Conservation (phyloP, 2,888 invertebrate species). For the Stenichneumon culpator region DNA sequence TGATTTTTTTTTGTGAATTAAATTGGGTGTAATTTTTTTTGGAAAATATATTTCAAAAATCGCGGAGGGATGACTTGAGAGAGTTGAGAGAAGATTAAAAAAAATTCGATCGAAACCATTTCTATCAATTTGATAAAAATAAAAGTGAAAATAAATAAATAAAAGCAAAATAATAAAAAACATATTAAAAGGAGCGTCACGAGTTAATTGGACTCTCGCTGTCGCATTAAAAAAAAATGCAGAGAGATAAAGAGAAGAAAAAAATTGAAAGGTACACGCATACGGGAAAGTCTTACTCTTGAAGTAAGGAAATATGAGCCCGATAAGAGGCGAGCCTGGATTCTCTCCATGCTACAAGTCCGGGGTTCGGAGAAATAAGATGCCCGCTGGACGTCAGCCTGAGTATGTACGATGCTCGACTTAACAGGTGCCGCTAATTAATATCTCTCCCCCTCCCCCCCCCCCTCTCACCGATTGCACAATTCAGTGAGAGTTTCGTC, state of each 20-base stretch:
- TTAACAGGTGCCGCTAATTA: conserved; percentile 58
- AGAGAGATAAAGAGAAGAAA: neutral
- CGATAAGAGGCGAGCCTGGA: conserved; percentile 7
- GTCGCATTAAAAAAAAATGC: conserved; percentile 1
- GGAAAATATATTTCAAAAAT: neutral
- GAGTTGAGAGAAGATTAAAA: neutral
- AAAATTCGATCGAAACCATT: neutral
- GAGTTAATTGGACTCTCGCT: conserved; percentile 57
- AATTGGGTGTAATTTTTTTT: neutral
- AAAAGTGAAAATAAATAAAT: neutral
- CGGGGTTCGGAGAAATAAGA: conserved; percentile 16
- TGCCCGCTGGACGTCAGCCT: neutral
- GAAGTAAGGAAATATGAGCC: conserved; percentile 7
- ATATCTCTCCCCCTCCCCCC: conserved; percentile 43
- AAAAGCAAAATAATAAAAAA: conserved; percentile 11
- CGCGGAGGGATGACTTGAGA: too few species aligned
- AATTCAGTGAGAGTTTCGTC: conserved; percentile 67
- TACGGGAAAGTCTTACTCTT: conserved; percentile 10
- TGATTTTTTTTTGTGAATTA: too few species aligned
- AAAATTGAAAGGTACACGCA: neutral
- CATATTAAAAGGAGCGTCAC: conserved; percentile 39
- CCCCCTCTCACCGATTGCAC: conserved; percentile 32
- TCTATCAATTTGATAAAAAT: conserved; percentile 9
- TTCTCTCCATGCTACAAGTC: neutral
- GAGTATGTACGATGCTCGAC: neutral